Evolutionary conservation across 1,140 invertebrate genomes (phyloP).

Genomic region (Amyelois transitella): DNA sequence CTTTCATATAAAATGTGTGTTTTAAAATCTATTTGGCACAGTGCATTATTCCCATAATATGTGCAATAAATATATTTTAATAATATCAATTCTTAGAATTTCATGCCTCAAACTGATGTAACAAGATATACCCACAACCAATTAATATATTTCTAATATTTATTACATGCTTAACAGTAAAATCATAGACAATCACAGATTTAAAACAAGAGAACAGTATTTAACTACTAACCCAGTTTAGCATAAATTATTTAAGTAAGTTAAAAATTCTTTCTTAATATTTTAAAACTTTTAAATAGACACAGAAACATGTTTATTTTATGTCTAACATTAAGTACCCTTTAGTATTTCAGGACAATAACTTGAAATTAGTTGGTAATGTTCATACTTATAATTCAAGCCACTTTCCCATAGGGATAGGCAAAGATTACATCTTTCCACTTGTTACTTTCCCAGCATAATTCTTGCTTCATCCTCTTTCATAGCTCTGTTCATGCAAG

Average conservation of each 20-base stretch:
- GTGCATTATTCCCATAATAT: constrained; percentile 10
- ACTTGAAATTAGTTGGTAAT: not conserved
- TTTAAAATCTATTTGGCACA: constrained; percentile 19
- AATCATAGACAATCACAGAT: not conserved
- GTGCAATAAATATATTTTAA: not conserved
- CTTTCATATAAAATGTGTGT: not conserved
- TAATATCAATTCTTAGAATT: not conserved
- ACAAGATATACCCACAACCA: not conserved
- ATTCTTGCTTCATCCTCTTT: too few relatives aligned
- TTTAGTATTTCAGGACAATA: not conserved
- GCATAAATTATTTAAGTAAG: not conserved
- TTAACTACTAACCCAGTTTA: not conserved
- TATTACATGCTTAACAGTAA: not conserved
- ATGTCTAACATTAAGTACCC: not conserved
- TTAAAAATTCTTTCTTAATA: too few relatives aligned
- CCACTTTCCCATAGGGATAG: too few relatives aligned
- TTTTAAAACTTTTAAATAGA: not conserved
- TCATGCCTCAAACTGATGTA: not conserved
- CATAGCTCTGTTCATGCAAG: too few relatives aligned
- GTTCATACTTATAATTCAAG: too few relatives aligned
- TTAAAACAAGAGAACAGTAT: not conserved
- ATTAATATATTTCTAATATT: not conserved
- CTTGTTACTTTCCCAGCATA: too few relatives aligned
- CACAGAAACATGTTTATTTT: not conserved
- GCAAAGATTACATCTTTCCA: too few relatives aligned